These are phyloP conservation scores for Hozukius guyotensis DNA, from an alignment of 2,797 vertebrate genomes.

Conservation along the genomic window DNA sequence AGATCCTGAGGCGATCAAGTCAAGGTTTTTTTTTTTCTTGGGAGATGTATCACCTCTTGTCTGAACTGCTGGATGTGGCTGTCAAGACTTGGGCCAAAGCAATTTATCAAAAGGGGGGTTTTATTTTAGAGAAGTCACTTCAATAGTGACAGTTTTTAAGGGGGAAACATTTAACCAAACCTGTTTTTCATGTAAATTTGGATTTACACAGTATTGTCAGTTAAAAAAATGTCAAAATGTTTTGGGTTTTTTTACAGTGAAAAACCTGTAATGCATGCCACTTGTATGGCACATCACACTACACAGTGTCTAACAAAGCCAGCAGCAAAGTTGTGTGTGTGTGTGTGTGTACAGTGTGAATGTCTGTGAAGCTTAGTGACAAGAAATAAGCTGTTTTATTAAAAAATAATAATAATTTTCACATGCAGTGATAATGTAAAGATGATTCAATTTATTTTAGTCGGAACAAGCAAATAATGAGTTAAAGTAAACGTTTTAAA, in stretches of 20 bases:
- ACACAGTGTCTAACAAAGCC: slow-evolving; percentile 33
- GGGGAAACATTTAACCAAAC: not conserved
- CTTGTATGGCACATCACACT: slow-evolving; percentile 16
- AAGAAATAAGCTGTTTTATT: not conserved
- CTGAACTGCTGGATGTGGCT: slow-evolving; percentile 53
- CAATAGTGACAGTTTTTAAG: not conserved
- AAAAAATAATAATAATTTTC: not conserved
- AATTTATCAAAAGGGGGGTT: slow-evolving; percentile 42
- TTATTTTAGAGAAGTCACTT: slow-evolving; percentile 25
- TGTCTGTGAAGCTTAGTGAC: not conserved
- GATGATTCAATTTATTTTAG: not conserved
- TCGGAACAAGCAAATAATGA: slow-evolving; percentile 42
- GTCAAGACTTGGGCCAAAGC: slow-evolving; percentile 44
- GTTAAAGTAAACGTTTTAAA: not conserved
- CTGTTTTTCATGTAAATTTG: not conserved
- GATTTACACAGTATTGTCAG: not conserved
- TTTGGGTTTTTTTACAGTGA: not conserved
- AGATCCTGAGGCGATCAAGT: slow-evolving; percentile 61
- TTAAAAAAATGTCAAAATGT: not conserved
- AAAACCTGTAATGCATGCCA: not conserved
- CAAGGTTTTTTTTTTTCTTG: slow-evolving; percentile 30
- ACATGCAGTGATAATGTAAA: not conserved
- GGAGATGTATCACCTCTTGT: slow-evolving; percentile 54
- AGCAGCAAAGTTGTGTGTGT: slow-evolving; percentile 34
- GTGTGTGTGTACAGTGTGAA: slow-evolving; percentile 7